Evolutionary conservation across 1,140 invertebrate species (phyloP).

Genomic region (Tetramorium simillimum): DNA sequence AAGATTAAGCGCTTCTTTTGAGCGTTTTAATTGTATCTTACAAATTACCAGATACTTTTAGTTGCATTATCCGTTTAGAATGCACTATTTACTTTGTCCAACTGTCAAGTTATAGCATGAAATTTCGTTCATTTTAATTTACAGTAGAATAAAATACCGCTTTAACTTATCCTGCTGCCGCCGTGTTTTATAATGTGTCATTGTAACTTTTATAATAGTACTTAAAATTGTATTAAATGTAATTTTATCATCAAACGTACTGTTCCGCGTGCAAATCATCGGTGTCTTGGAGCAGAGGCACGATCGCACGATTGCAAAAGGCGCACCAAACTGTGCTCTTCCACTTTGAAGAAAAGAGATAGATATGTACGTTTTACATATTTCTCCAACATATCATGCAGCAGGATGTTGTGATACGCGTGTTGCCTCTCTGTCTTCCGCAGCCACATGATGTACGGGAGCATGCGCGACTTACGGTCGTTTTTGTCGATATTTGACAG

Average conservation of each 20-base stretch:
- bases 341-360: not conserved
- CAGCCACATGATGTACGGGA: conserved; percentile 57
- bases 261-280: not conserved
- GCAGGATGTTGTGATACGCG: conserved; percentile 63
- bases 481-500: conserved; percentile 76
- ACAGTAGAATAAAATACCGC: not conserved
- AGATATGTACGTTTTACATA: conserved; percentile 1
- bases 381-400: not conserved
- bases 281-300: not conserved
- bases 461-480: conserved; percentile 71
- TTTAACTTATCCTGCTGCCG: conserved; percentile 6
- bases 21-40: not conserved
- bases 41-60: conserved; percentile 1
- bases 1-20: not conserved
- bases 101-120: not conserved
- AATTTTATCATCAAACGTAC: not conserved
- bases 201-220: not conserved
- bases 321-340: not conserved
- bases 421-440: conserved; percentile 41
- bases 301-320: not conserved
- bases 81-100: not conserved
- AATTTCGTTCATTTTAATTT: conserved; percentile 28
- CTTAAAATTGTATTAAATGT: not conserved
- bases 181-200: not conserved
- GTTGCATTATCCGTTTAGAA: not conserved